phyloP scores from a whole-genome alignment of 30 jellyfish, hydroid and myxozoan species.

The Hydractinia echinata region DNA sequence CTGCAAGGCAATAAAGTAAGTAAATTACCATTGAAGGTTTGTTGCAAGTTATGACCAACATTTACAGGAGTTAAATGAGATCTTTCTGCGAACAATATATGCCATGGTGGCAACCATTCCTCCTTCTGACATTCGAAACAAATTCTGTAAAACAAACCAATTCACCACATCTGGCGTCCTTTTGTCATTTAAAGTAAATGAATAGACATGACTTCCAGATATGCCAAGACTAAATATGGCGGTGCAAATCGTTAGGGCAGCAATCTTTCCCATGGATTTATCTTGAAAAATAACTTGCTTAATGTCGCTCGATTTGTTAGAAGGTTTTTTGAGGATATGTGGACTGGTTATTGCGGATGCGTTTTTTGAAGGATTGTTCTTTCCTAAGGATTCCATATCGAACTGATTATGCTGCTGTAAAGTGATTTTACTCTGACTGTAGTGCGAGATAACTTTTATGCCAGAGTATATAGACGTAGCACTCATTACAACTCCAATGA shows the following conservation, averaged over 20 bases:
- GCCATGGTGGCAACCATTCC: not conserved
- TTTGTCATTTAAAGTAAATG: not conserved
- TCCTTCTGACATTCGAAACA: not conserved
- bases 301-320: no score
- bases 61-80: no score
- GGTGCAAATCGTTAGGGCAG: not conserved
- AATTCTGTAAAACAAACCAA: not conserved
- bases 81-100: not conserved
- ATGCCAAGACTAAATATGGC: not conserved
- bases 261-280: not conserved
- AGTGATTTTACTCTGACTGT: not conserved
- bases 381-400: not conserved
- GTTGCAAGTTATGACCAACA: no score
- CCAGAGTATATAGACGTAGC: not conserved
- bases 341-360: no score
- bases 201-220: not conserved
- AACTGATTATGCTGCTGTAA: not conserved
- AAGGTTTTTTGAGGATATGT: no score
- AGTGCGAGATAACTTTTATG: not conserved
- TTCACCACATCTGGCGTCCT: not conserved
- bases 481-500: conserved; percentile 1
- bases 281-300: not conserved
- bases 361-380: not conserved
- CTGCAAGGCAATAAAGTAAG: no score
- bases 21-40: no score